Evolutionary conservation across 2,113 vertebrate species (phyloP), one percentile per base, ranked within the genome.

Genomic region (Chauna torquata): DNA sequence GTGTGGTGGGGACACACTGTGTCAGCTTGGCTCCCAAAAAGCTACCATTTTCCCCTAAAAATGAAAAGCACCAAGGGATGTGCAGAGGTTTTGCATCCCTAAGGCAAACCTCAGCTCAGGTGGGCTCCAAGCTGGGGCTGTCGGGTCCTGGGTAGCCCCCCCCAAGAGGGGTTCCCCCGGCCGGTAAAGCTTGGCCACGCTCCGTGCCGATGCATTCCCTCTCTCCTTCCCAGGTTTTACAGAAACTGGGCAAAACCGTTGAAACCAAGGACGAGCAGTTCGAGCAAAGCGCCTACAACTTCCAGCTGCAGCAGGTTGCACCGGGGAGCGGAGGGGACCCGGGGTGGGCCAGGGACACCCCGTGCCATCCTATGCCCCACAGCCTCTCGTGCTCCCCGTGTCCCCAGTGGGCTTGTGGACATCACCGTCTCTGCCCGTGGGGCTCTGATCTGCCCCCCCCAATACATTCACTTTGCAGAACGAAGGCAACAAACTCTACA

Each of bases 211-310:
- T 11, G 6, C 8, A 11, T 16, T 15, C 18, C 38, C 38, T 91
- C 7, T 83, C n/a, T 86, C 92, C 76, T 0, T 12, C 30, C 3
- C 97, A 99, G 99, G 99, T 99, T 22, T 94, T 99, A 80, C 99
- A 99, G 88, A 99, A 97, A 96, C 84, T 99, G 96, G 99, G 99
- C 30, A 99, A 99, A 98, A 98, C 98, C 0, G 98, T 98, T 68
- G 99, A 99, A 97, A 99, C 98, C 54, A 99, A 98, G 98, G 99
- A 99, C 14, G 99, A 99, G 44, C 95, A 98, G 64, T 99, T 99
- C 88, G 99, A 99, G 92, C 89, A 97, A 25, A 98, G 72, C 68
- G 96, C 98, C 24, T 98, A 95, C 82, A 97, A 98, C 92, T 98
- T 99, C 94, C 97, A 96, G 64, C 98, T 99, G 92, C 99, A 99